Percentiles rank a stretch among this genome's conserved stretches.
Conservation (phyloP, 2,888 invertebrate species). For the Emesis russula region DNA sequence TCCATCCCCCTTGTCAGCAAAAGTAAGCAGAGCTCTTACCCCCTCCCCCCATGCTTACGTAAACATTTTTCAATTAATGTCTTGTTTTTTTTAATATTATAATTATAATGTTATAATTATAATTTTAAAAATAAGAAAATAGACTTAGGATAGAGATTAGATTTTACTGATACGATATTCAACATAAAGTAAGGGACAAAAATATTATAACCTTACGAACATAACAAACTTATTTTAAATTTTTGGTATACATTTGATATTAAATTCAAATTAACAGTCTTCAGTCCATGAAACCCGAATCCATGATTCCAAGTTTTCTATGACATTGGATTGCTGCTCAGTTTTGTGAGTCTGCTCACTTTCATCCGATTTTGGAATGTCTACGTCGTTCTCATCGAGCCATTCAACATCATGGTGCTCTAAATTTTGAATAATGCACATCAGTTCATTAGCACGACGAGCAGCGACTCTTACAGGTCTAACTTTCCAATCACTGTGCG, state of each 20-base stretch:
- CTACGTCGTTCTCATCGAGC: constrained; percentile 86
- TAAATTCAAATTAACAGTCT: constrained; percentile 63
- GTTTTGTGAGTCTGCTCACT: constrained; percentile 85
- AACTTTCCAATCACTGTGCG: constrained; percentile 78
- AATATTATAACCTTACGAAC: constrained; percentile 36
- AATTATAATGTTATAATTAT: constrained; percentile 30
- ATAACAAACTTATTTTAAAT: constrained; percentile 67
- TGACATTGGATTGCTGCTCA: constrained; percentile 91
- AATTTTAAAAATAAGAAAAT: constrained; percentile 43
- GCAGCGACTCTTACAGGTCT: constrained; percentile 82
- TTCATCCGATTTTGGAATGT: constrained; percentile 84
- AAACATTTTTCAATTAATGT: neutral
- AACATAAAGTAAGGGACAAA: constrained; percentile 47
- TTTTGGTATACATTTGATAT: constrained; percentile 35
- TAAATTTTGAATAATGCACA: constrained; percentile 86
- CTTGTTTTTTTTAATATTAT: constrained; percentile 7
- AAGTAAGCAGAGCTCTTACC: neutral
- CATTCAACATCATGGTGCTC: constrained; percentile 86
- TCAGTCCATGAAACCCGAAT: constrained; percentile 83
- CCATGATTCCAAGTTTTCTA: constrained; percentile 84
- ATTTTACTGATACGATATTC: constrained; percentile 28
- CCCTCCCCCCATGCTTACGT: neutral
- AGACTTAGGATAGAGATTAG: constrained; percentile 23
- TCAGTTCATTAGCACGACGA: constrained; percentile 84
- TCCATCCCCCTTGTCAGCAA: too few relatives aligned